Base-by-base conservation (phyloP, 2,113 vertebrate genomes). In the Neopipo cinnamomea region DNA sequence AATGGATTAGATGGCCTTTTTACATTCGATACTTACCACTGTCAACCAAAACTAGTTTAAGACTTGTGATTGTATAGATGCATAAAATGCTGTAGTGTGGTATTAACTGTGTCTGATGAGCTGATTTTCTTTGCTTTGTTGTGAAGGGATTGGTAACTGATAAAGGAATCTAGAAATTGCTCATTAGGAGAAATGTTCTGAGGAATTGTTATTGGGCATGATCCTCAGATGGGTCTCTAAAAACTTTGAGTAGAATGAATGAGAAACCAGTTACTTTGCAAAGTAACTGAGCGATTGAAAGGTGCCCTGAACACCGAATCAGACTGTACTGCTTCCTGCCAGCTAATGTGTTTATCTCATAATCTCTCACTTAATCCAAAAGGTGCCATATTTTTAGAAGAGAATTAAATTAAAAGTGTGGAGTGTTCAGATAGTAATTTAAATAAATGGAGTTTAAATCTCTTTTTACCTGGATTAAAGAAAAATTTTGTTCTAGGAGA, bases 1-100 rank as follows among this genome's bases (percentile, higher is more conserved):
- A 94, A n/a, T 86, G n/a, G 2, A 11, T 85, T 89, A 85, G 76
- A 68, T 97, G 86, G 82, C 86, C 89, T 68, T 91, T 92, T 82
- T 92, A 70, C 61, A 78, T 75, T 78, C 19, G 22, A 3, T 85
- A 39, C 80, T 91, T 86, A 74, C 33, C 21, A n/a, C 46, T 89
- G 44, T 56, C 44, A 59, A 7, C 31, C 52, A 55, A 14, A 75
- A 14, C 19, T 66, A 33, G 21, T 24, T 42, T 35, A 86, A 77
- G 47, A 93, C 22, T 8, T 91, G 66, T 63, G 62, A 44, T 61
- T 61, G 11, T 72, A 25, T 28, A 25, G 31, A 50, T 79, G n/a
- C 4, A 14, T 78, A 16, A 82, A 52, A 21, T 88, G 30, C 33
- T 85, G 16, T 59, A 50, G 25, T 35, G 5, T 81, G 65, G 3